Evolutionary conservation across 2,888 invertebrate species (phyloP).

Genomic region (Nematopogon swammerdamellus): DNA sequence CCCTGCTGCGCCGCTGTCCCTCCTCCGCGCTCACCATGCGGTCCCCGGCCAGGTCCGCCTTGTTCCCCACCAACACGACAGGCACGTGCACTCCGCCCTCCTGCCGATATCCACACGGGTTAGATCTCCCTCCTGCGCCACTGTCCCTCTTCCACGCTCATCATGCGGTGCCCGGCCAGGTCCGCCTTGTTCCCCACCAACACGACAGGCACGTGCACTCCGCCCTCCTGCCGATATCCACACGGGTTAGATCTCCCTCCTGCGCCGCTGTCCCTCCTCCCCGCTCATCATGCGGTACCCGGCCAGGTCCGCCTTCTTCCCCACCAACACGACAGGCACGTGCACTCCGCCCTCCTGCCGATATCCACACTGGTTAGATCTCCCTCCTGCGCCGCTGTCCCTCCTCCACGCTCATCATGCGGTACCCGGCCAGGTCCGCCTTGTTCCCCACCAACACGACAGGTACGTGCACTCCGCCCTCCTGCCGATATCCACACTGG

Average conservation of each 20-base stretch:
- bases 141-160: conserved; percentile 71
- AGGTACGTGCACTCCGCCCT: too few relatives aligned
- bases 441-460: too few relatives aligned
- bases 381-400: too few relatives aligned
- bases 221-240: conserved; percentile 63
- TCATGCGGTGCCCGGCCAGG: conserved; percentile 76
- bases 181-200: conserved; percentile 83
- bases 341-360: conserved; percentile 63
- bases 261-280: conserved; percentile 71
- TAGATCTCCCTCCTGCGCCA: conserved; percentile 71
- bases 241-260: conserved; percentile 74
- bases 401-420: too few relatives aligned
- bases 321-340: conserved; percentile 76
- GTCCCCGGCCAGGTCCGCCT: conserved; percentile 73
- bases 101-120: too few relatives aligned
- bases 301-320: conserved; percentile 75
- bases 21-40: conserved; percentile 77
- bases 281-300: conserved; percentile 78
- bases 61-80: conserved; percentile 80
- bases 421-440: too few relatives aligned
- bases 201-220: conserved; percentile 70
- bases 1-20: conserved; percentile 69
- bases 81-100: conserved; percentile 65
- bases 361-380: too few relatives aligned
- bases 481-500: too few relatives aligned